Evolutionary conservation across 92 coral and sea anemone species (phyloP).

Genomic region (Porites evermanni): DNA sequence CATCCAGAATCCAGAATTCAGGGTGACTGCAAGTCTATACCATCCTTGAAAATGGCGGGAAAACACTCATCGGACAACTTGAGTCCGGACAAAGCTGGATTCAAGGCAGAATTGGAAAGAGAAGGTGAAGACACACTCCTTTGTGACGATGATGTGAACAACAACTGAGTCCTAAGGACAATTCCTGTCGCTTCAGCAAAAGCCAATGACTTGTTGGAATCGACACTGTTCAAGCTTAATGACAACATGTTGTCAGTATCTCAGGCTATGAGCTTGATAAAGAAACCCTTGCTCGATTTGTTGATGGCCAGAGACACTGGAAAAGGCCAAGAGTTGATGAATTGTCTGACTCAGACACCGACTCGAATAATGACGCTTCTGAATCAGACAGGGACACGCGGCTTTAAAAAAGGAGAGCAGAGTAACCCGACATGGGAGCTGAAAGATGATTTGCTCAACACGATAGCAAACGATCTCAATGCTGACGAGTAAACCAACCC

Average conservation of each 20-base stretch:
- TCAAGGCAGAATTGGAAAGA: background rate
- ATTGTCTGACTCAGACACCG: slow-evolving; percentile 14
- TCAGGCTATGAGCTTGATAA: slow-evolving; percentile 2
- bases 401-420: background rate
- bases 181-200: slow-evolving; percentile 2
- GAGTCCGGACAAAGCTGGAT: background rate
- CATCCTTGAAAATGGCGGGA: slow-evolving; percentile 24
- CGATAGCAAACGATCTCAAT: slow-evolving; percentile 28
- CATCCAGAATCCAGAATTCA: background rate
- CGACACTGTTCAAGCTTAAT: slow-evolving; percentile 5
- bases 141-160: background rate
- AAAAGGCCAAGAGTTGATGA: slow-evolving; percentile 6
- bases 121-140: slow-evolving; percentile 6
- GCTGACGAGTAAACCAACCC: slow-evolving; percentile 39
- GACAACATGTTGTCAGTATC: background rate
- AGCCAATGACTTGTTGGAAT: background rate
- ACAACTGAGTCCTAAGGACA: background rate
- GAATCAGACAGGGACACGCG: slow-evolving; percentile 10
- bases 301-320: background rate
- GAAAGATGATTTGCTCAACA: slow-evolving; percentile 42
- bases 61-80: background rate
- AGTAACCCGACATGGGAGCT: background rate
- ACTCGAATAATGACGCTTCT: background rate
- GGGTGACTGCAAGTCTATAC: background rate
- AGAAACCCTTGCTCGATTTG: slow-evolving; percentile 1